Evolutionary conservation across 92 coral and sea anemone genomes (phyloP).

Genomic region (Montipora capitata): DNA sequence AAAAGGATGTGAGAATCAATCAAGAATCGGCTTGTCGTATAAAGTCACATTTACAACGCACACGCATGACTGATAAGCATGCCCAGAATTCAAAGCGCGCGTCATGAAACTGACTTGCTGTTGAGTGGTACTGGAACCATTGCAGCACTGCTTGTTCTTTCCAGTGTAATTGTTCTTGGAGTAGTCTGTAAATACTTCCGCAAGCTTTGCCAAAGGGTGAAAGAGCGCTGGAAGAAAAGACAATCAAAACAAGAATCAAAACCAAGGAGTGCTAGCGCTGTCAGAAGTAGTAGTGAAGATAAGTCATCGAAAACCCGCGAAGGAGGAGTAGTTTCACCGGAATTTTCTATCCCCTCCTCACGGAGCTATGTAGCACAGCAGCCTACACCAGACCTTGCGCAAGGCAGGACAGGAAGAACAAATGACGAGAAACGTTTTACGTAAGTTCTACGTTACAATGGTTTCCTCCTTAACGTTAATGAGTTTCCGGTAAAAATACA

Average conservation of each 20-base stretch:
- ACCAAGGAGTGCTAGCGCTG: not conserved
- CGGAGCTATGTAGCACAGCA: slow-evolving; percentile 77
- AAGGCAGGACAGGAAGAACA: slow-evolving; percentile 70
- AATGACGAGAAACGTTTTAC: slow-evolving; percentile 69
- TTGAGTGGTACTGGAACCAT: slow-evolving; percentile 60
- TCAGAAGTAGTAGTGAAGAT: not conserved
- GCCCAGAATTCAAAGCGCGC: slow-evolving; percentile 37
- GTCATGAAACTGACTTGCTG: not conserved
- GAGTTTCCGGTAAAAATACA: too few species aligned
- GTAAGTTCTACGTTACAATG: slow-evolving; percentile 49
- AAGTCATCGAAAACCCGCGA: slow-evolving; percentile 20
- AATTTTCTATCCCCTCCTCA: slow-evolving; percentile 85
- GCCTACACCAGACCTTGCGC: slow-evolving; percentile 82
- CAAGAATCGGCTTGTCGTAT: not conserved
- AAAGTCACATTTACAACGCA: slow-evolving; percentile 5
- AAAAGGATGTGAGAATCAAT: not conserved
- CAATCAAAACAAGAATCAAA: slow-evolving; percentile 21
- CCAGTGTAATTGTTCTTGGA: slow-evolving; percentile 82
- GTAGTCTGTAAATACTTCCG: slow-evolving; percentile 81
- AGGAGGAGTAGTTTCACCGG: slow-evolving; percentile 44
- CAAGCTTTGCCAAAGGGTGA: slow-evolving; percentile 76
- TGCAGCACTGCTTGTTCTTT: slow-evolving; percentile 61
- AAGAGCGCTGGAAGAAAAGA: slow-evolving; percentile 42
- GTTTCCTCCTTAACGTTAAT: too few species aligned
- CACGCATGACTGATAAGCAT: slow-evolving; percentile 13